Base-by-base conservation (phyloP, 2,888 invertebrate genomes). In the Leptinotarsa tumamoca region DNA sequence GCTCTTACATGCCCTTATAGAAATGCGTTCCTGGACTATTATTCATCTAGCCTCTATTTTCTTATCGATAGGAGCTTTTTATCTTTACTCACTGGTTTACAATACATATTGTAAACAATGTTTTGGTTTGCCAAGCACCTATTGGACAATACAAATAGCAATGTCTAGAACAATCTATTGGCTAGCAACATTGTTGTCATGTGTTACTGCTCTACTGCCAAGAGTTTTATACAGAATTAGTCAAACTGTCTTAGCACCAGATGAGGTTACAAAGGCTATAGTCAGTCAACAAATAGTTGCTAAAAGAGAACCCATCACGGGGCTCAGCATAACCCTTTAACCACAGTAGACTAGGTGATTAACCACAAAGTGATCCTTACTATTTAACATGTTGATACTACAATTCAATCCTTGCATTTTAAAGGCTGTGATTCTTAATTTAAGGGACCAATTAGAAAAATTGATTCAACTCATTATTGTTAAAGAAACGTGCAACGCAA, bases 11-110 rank as follows among this genome's bases (percentile, higher is more conserved):
- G 94, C 96, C 84, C 95, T 95, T 68, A 93, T 98, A 76, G 97
- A 98, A 91, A 96, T 95, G 27, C 93, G 94, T 87, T 96, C 96
- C 84, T 98, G 98, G 98, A 97, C 97, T 81, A 92, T 95, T 88
- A 93, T 97, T 83, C 96, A 97, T 88, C 89, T 94, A 80, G 87
- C 92, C 74, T 94, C 96, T 67, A 92, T 97, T 85, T 84, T 93
- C 71, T 90, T 95, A 43, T 98, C 98, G 78, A 90, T 98, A 84
- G 90, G 92, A 63, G 90, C 94, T 77, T 98, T 95, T 90, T 96
- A 95, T 89, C 90, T 92, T 82, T 95, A 97, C 88, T 95, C 96
- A 78, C 89, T 98, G 75, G 86, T 95, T 70, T 97, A 97, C 90
- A 96, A 97, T 90, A 91, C 93, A 14, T 88, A 95, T 80, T 95